phyloP scores from a whole-genome alignment of 2,113 vertebrate species.

The Megaceryle torquata region DNA sequence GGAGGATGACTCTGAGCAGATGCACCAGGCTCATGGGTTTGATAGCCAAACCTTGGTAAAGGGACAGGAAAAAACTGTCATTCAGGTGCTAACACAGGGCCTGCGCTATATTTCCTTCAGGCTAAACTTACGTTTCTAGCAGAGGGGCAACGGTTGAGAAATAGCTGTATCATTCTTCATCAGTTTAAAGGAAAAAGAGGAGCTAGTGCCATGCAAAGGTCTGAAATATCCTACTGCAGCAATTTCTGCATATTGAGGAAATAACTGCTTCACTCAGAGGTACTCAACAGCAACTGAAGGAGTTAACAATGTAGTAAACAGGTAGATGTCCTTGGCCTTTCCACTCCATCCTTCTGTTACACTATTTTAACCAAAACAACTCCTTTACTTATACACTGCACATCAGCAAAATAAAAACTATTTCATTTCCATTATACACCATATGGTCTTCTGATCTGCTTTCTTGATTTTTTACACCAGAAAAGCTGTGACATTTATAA shows the following conservation, averaged over 20 bases:
- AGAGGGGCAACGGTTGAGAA: background rate
- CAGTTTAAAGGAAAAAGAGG: background rate
- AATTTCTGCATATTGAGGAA: conserved; percentile 10
- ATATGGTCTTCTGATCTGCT: conserved; percentile 7
- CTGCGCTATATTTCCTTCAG: background rate
- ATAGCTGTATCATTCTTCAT: conserved; percentile 12
- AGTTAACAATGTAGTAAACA: conserved; percentile 6
- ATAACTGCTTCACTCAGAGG: background rate
- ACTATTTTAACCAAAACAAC: conserved; percentile 35
- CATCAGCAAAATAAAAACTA: conserved; percentile 16
- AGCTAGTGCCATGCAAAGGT: background rate
- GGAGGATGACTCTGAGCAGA: background rate
- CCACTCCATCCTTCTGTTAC: background rate
- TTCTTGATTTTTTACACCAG: conserved; percentile 19
- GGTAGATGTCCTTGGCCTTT: conserved; percentile 32
- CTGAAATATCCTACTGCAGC: background rate
- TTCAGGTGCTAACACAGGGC: background rate
- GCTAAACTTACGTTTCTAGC: background rate
- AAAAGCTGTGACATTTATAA: conserved; percentile 32
- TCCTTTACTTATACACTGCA: background rate
- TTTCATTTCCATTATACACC: conserved; percentile 1
- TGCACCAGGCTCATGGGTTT: background rate
- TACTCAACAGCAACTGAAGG: background rate
- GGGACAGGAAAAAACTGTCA: background rate
- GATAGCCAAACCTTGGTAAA: background rate